Percentiles rank a stretch among this genome's conserved stretches.
Evolutionary conservation across 2,113 vertebrate species (phyloP).

Genomic region (Ctenodactylus gundi): DNA sequence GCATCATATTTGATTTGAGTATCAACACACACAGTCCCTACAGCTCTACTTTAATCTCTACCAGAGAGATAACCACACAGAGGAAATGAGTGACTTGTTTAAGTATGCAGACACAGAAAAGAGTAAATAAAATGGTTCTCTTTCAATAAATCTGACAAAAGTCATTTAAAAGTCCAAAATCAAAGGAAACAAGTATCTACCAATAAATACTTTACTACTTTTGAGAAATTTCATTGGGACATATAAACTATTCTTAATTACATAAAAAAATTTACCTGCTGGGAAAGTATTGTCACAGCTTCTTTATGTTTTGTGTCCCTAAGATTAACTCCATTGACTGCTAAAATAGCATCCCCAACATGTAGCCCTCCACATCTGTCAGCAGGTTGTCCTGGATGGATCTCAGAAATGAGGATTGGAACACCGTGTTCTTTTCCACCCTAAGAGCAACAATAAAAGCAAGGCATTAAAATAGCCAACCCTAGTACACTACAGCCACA

Average conservation of each 20-base stretch:
- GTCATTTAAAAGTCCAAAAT: neutral
- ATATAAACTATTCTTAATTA: neutral
- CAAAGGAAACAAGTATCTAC: slow-evolving; percentile 1
- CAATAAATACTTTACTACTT: neutral
- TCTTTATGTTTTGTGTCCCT: slow-evolving; percentile 99
- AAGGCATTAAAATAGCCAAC: neutral
- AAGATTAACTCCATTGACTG: slow-evolving; percentile 97
- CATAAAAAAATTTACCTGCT: slow-evolving; percentile 88
- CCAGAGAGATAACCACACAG: neutral
- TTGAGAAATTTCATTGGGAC: neutral
- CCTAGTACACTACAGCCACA: neutral
- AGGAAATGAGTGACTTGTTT: neutral
- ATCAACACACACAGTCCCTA: neutral
- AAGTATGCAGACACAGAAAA: neutral
- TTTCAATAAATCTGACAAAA: neutral
- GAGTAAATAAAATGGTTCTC: neutral
- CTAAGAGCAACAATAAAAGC: slow-evolving; percentile 76
- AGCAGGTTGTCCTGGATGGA: slow-evolving; percentile 95
- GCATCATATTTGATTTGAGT: neutral
- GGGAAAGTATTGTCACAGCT: slow-evolving; percentile 98
- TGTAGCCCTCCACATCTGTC: slow-evolving; percentile 96
- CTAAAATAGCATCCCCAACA: slow-evolving; percentile 96
- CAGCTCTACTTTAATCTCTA: neutral
- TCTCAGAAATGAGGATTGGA: slow-evolving; percentile 98
- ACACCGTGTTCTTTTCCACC: slow-evolving; percentile 99